Evolutionary conservation across 2,888 invertebrate species (phyloP), one percentile per base, ranked within the genome.

Genomic region (Ferdinandea cuprea): DNA sequence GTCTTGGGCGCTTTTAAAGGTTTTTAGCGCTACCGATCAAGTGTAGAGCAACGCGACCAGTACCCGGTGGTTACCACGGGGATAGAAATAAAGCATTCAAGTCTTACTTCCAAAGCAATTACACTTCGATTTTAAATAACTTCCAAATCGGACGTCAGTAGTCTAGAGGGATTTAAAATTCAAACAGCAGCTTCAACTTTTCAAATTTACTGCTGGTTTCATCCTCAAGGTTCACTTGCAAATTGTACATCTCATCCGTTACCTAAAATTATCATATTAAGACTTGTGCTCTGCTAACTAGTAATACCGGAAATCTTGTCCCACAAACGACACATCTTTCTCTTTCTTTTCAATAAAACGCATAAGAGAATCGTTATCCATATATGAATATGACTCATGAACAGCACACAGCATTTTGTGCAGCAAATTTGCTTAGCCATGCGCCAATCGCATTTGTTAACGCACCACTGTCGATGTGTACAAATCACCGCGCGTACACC

Each of bases 401-500:
- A 46, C 25, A 46, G 42, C 61, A 25, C n/a, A 9, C 19, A 35
- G 35, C 11, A 63, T 72, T 71, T 63, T 63, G 72, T 73, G 54
- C 56, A 9, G 46, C 9, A 56, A 56, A 50, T 73, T 73, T 73
- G 65, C 73, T 56, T 65, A 73, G 56, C 65, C 54, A 65, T 65
- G 74, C 59, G 58, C 76, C 68, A 68, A 56, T 72, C 35, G 17
- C 69, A 76, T 81, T 81, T 50, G 71, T 65, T 59, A 63, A 76
- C 76, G 69, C 76, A 73, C 48, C 66, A 48, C 37, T 13, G 35
- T 30, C 44, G 21, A 54, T 54, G 35, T 66, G 30, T 44, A 81
- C 81, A 81, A 77, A 81, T 81, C 69, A 77, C 71, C 59, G 77
- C 17, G 17, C 54, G 63, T 63, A 69, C 80, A 80, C 76, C 63